These are phyloP conservation scores for Drosophila rufa DNA, from an alignment of 1,140 invertebrate genomes.

Conservation along the genomic window DNA sequence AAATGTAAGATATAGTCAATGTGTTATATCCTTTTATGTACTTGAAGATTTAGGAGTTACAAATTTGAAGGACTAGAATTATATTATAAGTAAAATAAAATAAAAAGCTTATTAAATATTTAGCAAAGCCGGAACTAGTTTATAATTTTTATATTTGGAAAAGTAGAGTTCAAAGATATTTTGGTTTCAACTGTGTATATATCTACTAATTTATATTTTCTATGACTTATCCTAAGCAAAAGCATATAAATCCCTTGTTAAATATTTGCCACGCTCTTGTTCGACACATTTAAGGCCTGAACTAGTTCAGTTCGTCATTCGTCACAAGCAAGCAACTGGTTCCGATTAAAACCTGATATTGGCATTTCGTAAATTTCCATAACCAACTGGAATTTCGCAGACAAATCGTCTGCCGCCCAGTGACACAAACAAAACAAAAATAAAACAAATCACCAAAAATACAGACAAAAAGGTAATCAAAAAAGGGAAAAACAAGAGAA, in stretches of 20 bases:
- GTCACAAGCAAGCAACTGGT: constrained; percentile 10
- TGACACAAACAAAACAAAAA: constrained; percentile 2
- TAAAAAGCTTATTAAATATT: no score
- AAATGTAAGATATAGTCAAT: no score
- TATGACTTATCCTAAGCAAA: not conserved
- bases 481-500: not conserved
- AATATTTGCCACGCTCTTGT: not conserved
- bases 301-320: constrained; percentile 14
- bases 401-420: constrained; percentile 33
- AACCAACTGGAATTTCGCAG: constrained; percentile 46
- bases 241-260: not conserved
- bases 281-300: not conserved
- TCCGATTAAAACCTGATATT: constrained; percentile 34
- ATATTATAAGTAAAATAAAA: no score
- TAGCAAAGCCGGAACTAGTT: no score
- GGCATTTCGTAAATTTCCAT: constrained; percentile 44
- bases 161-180: no score
- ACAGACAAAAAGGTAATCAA: not conserved
- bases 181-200: no score
- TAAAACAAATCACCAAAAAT: no score
- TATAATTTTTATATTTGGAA: no score
- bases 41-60: no score
- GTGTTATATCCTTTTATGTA: no score
- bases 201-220: no score
- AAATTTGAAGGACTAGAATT: no score